A percentile compares a stretch with the other conserved stretches of the same genome.
Evolutionary conservation across 2,888 invertebrate species (phyloP).

Genomic region (Colletes collaris): DNA sequence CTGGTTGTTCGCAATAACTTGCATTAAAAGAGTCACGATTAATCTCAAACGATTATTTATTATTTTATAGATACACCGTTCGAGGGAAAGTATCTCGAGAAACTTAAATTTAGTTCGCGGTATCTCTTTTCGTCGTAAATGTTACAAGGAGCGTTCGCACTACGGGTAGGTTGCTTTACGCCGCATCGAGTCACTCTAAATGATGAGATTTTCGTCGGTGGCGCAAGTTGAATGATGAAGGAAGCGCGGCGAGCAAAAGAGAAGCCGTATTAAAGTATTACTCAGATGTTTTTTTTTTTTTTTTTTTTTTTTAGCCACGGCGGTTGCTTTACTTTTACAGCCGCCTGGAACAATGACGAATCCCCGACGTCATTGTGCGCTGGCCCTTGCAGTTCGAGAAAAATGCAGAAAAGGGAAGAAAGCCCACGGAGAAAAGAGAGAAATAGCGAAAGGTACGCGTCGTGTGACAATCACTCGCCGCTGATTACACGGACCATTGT

Average conservation of each 20-base stretch:
- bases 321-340: conserved; percentile 72
- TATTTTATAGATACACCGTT: no score
- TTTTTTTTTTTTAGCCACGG: conserved; percentile 44
- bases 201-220: conserved; percentile 78
- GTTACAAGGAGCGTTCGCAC: conserved; percentile 46
- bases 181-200: conserved; percentile 76
- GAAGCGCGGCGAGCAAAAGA: conserved; percentile 18
- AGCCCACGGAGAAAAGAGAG: conserved; percentile 32
- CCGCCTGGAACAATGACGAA: conserved; percentile 77
- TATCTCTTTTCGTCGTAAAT: conserved; percentile 1
- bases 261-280: conserved; percentile 79
- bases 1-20: no score
- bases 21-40: no score
- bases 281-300: conserved; percentile 61
- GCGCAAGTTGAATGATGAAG: conserved; percentile 30
- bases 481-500: conserved; percentile 83
- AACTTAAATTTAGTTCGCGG: not conserved
- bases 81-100: not conserved
- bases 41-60: no score
- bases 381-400: conserved; percentile 58
- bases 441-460: conserved; percentile 42
- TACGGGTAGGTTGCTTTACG: conserved; percentile 34
- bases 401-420: conserved; percentile 60
- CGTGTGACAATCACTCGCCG: conserved; percentile 80
- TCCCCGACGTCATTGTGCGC: conserved; percentile 75